Base-by-base conservation (phyloP, 2,113 vertebrate species). In the Zosterops borbonicus region DNA sequence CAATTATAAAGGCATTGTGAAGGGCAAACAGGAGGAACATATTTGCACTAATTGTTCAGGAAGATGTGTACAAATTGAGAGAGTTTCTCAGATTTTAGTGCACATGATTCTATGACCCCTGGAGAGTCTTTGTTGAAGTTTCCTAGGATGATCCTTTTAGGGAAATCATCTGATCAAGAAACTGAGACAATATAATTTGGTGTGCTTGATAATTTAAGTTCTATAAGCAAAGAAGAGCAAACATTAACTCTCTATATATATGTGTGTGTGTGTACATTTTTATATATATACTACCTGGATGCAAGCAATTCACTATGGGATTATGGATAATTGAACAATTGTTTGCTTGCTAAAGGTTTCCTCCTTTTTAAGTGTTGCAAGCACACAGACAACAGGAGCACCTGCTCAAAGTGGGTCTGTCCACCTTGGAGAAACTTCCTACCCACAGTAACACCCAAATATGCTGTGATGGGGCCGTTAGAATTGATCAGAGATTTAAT, bases 191-290 rank as follows among this genome's bases (percentile, higher is more conserved):
- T 35, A 4, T 31, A 37, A 77, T 70, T 53, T 11, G n/a, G 7
- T n/a, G 23, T n/a, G 39, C 9, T 7, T 59, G 39, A 55, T 42
- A 75, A 77, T 62, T 86, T 31, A 35, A 0, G 0, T 55, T 91
- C 56, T 52, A 11, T 16, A 71, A 52, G 69, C 27, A 75, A 81
- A 62, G 44, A 79, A 60, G 5, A 50, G 21, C 35, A 59, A 25
- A 19, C 6, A 47, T 19, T 20, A 84, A 37, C 35, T 50, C 17
- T 22, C 1, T 37, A 3, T 49, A 2, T 49, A 2, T 77, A 1
- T 37, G 4, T n/a, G 8, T 4, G 5, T 41, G 2, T 56, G 0
- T 56, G 0, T 55, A 1, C 44, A 6, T 22, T 4, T 22, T 3
- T 55, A 6, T 41, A 56, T 42, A 12, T 37, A 4, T 29, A 11